Conservation (phyloP, 2,888 invertebrate genomes). For the Parascotia fuliginaria region DNA sequence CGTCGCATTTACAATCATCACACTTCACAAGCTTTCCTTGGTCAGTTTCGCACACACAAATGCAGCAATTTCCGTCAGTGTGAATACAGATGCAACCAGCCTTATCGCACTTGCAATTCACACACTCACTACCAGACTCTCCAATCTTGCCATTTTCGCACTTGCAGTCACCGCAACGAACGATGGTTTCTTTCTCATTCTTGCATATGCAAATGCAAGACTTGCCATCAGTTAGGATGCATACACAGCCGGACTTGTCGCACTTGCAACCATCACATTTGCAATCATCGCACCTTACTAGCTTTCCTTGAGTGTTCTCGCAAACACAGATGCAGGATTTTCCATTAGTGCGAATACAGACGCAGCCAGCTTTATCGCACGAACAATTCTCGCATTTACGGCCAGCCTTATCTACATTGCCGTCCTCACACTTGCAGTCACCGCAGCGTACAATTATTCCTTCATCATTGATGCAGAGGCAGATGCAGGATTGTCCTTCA, state of each 20-base stretch:
- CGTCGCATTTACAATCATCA: slow-evolving; percentile 36
- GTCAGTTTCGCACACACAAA: slow-evolving; percentile 23
- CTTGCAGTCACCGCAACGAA: slow-evolving; percentile 46
- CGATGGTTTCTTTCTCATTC: slow-evolving; percentile 32
- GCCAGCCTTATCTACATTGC: too few species aligned
- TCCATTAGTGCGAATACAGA: slow-evolving; percentile 32
- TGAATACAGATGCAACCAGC: slow-evolving; percentile 25
- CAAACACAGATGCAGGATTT: slow-evolving; percentile 35
- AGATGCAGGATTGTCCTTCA: slow-evolving; percentile 38
- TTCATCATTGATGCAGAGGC: slow-evolving; percentile 33
- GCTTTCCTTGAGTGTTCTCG: slow-evolving; percentile 27
- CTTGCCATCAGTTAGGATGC: slow-evolving; percentile 37
- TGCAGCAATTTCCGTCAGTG: slow-evolving; percentile 23
- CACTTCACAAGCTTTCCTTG: slow-evolving; percentile 35
- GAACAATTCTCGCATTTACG: slow-evolving; percentile 20
- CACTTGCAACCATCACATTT: slow-evolving; percentile 7
- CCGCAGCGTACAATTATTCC: slow-evolving; percentile 30
- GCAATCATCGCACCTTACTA: slow-evolving; percentile 43
- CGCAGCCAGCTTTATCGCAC: slow-evolving; percentile 27
- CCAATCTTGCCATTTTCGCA: slow-evolving; percentile 44
- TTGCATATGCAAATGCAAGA: slow-evolving; percentile 43
- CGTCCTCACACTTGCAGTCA: slow-evolving; percentile 50
- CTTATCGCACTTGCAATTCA: slow-evolving; percentile 4
- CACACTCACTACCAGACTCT: slow-evolving; percentile 47
- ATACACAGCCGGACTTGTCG: slow-evolving; percentile 32